Conservation (phyloP, 2,113 vertebrate genomes). For the Gambusia affinis region DNA sequence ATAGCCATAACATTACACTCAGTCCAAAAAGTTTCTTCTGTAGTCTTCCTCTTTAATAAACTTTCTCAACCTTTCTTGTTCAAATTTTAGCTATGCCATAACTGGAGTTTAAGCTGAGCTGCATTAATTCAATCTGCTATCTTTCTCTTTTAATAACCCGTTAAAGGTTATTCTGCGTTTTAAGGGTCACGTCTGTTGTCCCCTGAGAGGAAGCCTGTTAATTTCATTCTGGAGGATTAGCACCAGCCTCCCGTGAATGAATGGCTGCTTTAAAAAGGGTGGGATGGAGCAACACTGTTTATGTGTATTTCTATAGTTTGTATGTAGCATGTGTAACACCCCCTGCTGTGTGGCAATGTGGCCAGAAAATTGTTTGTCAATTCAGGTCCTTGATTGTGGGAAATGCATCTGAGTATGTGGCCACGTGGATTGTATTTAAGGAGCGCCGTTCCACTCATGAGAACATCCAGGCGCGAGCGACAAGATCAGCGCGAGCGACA, state of each 20-base stretch:
- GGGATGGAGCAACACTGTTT: conserved; percentile 14
- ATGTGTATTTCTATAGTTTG: conserved; percentile 4
- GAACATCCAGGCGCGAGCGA: no score
- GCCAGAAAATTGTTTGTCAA: no score
- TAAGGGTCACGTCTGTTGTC: conserved; percentile 60
- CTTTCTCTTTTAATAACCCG: conserved; percentile 63
- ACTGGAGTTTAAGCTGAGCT: conserved; percentile 46
- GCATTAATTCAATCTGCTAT: conserved; percentile 71
- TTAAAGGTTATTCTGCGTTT: conserved; percentile 68
- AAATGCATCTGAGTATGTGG: no score
- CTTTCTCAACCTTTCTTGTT: conserved; percentile 33
- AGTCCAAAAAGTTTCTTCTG: neutral
- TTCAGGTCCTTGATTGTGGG: no score
- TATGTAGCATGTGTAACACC: neutral
- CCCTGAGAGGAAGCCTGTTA: conserved; percentile 60
- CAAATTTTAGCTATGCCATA: conserved; percentile 29
- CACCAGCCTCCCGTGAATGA: conserved; percentile 52
- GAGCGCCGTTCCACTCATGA: no score
- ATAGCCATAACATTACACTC: neutral
- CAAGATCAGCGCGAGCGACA: no score
- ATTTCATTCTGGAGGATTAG: conserved; percentile 74
- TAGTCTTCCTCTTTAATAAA: conserved; percentile 43
- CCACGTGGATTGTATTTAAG: no score
- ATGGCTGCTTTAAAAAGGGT: conserved; percentile 39
- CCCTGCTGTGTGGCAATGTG: no score